phyloP scores from a whole-genome alignment of 2,888 invertebrate species.

The Stenichneumon culpator region DNA sequence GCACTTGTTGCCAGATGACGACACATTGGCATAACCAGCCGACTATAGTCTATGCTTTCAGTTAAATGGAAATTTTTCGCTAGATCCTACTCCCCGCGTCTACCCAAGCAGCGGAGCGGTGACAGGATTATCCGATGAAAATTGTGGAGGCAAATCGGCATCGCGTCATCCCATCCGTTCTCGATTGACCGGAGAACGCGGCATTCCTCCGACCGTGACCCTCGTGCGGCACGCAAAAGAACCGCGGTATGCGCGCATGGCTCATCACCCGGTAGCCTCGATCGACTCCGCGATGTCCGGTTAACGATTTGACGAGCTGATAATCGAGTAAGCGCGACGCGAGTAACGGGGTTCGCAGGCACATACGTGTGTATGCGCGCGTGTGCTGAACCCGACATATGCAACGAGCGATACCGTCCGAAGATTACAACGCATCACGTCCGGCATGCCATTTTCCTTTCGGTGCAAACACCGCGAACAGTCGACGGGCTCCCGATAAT shows the following conservation, averaged over 20 bases:
- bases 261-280: constrained; percentile 60
- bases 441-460: constrained; percentile 44
- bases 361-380: neutral
- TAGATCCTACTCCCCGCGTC: neutral
- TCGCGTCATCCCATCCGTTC: constrained; percentile 29
- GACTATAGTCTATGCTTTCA: neutral
- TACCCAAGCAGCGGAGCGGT: neutral
- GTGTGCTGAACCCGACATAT: too few relatives aligned
- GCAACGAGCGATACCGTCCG: constrained; percentile 8
- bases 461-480: constrained; percentile 8
- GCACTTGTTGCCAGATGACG: neutral
- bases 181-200: neutral
- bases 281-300: constrained; percentile 39
- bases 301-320: constrained; percentile 42
- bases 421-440: constrained; percentile 17
- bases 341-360: neutral
- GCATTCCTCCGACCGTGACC: neutral
- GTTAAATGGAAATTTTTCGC: neutral
- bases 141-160: neutral
- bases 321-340: constrained; percentile 39
- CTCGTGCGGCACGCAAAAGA: constrained; percentile 3
- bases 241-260: constrained; percentile 41
- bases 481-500: constrained; percentile 29
- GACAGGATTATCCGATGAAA: neutral
- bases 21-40: neutral